Base-by-base conservation (phyloP, 2,888 invertebrate species). In the Stictocephala bisonia region DNA sequence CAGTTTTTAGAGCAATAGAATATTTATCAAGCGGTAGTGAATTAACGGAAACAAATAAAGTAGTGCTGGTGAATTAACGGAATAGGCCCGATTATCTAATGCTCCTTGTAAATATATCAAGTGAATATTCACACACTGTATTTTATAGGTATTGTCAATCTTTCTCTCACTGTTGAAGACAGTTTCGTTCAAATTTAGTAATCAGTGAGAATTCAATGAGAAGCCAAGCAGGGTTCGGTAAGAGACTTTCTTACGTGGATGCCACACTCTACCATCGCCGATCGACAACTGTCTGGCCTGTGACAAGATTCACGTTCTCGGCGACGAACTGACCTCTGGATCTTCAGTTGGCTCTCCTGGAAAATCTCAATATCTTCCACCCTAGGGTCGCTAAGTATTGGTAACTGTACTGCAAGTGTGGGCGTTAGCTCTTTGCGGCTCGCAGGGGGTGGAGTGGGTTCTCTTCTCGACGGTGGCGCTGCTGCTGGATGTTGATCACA, bases 291-390 rank as follows among this genome's bases (percentile, higher is more conserved):
- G 15, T 68, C 44, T 26, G 60, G 53, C 35, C 56, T 24, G 15
- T 11, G 50, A 15, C 4, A 22, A 20, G 15, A 26, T 60, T 60
- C 20, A 40, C 51, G 27, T 66, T 73, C 11, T 72, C 66, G 18
- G 26, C 50, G 29, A 31, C 29, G 67, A 4, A 58, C 60, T n/a
- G 74, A 69, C 3, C 50, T 40, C 11, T 66, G 68, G 18, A 78
- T 78, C 60, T 74, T 77, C 18, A 77, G 60, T 22, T 75, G 76
- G 9, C 74, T 76, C 72, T 78, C 78, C 53, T 75, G 76, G 58
- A 78, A 77, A 20, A 78, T 78, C 67, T 78, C 78, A 29, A 78
- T 78, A 64, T 78, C 78, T 66, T 78, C 77, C 20, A 78, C 72
- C 40, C 78, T 40, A 0, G 76, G 78, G 13, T 72, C 41, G 24